Percentiles rank a stretch among this genome's conserved stretches.
Evolutionary conservation across 2,113 vertebrate species (phyloP).

Genomic region (Sceloporus tristichus): DNA sequence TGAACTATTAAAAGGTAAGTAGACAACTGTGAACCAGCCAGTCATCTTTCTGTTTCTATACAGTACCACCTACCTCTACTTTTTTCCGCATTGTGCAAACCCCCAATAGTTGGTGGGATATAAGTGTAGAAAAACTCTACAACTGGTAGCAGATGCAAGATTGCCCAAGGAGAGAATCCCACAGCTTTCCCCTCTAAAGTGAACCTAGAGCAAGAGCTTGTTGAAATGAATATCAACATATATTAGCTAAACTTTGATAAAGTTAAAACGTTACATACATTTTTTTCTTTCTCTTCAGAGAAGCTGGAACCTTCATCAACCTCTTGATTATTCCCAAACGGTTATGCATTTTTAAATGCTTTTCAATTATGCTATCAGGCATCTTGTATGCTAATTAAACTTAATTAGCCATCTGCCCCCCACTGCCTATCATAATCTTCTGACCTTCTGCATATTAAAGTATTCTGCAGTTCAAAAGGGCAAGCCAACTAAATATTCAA

Average conservation of each 20-base stretch:
- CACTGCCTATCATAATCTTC: slow-evolving; percentile 16
- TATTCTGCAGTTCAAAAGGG: slow-evolving; percentile 28
- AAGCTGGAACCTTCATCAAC: slow-evolving; percentile 15
- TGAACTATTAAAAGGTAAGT: background rate
- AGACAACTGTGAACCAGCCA: background rate
- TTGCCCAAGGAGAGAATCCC: background rate
- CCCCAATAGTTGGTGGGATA: too few species aligned
- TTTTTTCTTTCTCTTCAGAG: background rate
- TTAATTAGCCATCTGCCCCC: slow-evolving; percentile 22
- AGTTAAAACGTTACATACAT: slow-evolving; percentile 6
- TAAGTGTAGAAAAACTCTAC: too few species aligned
- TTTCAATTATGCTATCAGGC: slow-evolving; percentile 32
- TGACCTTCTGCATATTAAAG: background rate
- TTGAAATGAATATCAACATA: background rate
- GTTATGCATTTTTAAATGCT: slow-evolving; percentile 2
- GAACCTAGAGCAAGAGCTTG: background rate
- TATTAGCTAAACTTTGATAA: background rate
- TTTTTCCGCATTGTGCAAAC: background rate
- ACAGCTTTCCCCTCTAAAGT: background rate
- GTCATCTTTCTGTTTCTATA: background rate
- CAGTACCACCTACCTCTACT: background rate
- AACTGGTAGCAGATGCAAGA: too few species aligned
- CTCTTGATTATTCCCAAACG: background rate
- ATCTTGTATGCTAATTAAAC: slow-evolving; percentile 23
- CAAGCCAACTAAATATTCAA: slow-evolving; percentile 28